Percentiles rank a stretch among this genome's conserved stretches.
Evolutionary conservation across 2,113 vertebrate species (phyloP).

Genomic region (Centropus unirufus): DNA sequence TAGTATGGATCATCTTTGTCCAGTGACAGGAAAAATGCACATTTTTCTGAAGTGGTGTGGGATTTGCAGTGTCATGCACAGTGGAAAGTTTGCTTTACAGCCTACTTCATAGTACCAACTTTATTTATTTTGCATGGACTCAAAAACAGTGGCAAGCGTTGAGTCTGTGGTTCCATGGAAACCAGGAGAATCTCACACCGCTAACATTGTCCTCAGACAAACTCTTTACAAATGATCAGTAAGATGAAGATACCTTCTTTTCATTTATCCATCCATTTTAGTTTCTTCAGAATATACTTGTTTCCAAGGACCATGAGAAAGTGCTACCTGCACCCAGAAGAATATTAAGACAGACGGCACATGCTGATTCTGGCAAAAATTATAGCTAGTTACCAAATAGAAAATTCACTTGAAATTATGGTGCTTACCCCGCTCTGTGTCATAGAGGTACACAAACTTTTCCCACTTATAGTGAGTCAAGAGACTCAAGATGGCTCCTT

Average conservation of each 20-base stretch:
- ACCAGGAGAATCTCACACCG: background rate
- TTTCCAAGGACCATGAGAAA: background rate
- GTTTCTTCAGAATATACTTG: background rate
- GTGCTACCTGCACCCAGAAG: background rate
- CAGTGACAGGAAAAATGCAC: background rate
- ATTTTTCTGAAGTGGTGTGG: background rate
- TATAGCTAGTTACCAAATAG: background rate
- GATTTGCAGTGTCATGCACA: background rate
- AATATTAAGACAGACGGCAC: background rate
- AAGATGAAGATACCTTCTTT: background rate
- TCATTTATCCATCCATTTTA: background rate
- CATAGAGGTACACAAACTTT: slow-evolving; percentile 97
- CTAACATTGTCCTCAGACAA: background rate
- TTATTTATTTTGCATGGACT: background rate
- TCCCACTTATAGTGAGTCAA: slow-evolving; percentile 95
- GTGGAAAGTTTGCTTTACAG: background rate
- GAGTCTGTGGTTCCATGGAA: background rate
- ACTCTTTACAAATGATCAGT: background rate
- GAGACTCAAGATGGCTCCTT: slow-evolving; percentile 89
- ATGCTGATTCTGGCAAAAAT: background rate
- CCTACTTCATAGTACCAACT: background rate
- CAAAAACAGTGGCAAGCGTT: background rate
- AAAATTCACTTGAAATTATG: background rate
- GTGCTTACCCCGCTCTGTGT: slow-evolving; percentile 94
- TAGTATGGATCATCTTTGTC: background rate